Percentiles rank a stretch among this genome's conserved stretches.
phyloP scores from a whole-genome alignment of 2,797 vertebrate genomes.

The Podarcis lilfordi region DNA sequence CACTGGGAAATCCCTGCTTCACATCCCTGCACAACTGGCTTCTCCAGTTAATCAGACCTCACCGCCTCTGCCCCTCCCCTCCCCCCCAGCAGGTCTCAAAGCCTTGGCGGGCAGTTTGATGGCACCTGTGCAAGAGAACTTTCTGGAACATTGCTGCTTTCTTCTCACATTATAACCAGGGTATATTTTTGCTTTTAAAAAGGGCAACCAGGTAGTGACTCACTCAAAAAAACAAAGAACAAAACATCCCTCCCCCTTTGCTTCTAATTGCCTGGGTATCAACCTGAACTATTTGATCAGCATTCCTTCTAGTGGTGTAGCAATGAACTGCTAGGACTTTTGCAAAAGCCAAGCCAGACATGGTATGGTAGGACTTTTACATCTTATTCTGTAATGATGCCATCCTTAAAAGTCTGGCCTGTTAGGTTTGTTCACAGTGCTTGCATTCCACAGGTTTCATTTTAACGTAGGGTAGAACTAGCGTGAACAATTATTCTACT shows the following conservation, averaged over 20 bases:
- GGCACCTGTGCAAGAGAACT: background rate
- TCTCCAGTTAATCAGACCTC: no score
- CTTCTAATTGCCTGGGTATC: background rate
- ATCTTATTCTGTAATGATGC: slow-evolving; percentile 37
- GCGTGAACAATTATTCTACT: slow-evolving; percentile 51
- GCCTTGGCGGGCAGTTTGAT: background rate
- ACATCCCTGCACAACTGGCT: no score
- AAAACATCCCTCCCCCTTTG: background rate
- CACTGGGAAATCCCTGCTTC: no score
- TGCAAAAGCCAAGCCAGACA: no score
- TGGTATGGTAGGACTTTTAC: background rate
- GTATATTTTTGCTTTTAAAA: background rate
- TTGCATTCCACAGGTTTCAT: slow-evolving; percentile 55
- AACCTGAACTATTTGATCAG: background rate
- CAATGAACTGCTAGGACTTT: no score
- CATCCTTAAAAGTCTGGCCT: slow-evolving; percentile 52
- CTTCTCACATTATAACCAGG: background rate
- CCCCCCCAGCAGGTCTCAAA: no score
- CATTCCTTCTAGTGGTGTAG: background rate
- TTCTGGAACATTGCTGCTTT: background rate
- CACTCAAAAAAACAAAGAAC: background rate
- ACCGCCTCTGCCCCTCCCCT: no score
- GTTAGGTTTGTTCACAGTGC: slow-evolving; percentile 57
- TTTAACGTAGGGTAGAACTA: slow-evolving; percentile 58
- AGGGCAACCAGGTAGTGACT: background rate